phyloP scores from a whole-genome alignment of 2,113 vertebrate genomes.

The Marmota monax region DNA sequence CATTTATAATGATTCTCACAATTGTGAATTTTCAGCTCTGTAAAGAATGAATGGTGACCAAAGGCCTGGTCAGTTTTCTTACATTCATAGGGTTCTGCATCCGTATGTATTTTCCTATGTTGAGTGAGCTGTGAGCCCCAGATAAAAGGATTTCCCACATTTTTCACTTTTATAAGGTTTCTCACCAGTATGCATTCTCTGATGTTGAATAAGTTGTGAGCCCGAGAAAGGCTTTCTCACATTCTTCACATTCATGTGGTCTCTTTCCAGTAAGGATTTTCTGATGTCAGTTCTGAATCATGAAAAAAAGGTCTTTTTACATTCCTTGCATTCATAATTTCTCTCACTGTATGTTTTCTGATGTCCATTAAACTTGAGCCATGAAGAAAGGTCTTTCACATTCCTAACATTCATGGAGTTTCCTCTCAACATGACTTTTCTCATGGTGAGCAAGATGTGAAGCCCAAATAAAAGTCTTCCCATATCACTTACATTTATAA shows the following conservation, averaged over 20 bases:
- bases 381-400: slow-evolving; percentile 65
- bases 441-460: slow-evolving; percentile 68
- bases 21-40: slow-evolving; percentile 30
- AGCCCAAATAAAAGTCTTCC: slow-evolving; percentile 57
- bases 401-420: slow-evolving; percentile 57
- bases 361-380: slow-evolving; percentile 57
- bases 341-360: slow-evolving; percentile 56
- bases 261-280: slow-evolving; percentile 55
- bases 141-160: slow-evolving; percentile 61
- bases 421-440: slow-evolving; percentile 62
- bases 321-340: slow-evolving; percentile 37
- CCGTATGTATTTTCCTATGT: slow-evolving; percentile 63
- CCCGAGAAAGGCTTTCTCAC: slow-evolving; percentile 58
- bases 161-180: slow-evolving; percentile 44
- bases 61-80: slow-evolving; percentile 24
- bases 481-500: slow-evolving; percentile 58
- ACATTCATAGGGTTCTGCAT: background rate
- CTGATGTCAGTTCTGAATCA: background rate
- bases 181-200: slow-evolving; percentile 44
- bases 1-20: slow-evolving; percentile 1
- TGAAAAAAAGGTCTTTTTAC: background rate
- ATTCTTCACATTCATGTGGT: slow-evolving; percentile 61
- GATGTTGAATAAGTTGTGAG: slow-evolving; percentile 60
- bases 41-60: background rate
- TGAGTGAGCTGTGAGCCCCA: slow-evolving; percentile 56